These are phyloP conservation scores for Ctenosaura bakeri DNA, from an alignment of 2,797 vertebrate genomes.

Conservation along the genomic window DNA sequence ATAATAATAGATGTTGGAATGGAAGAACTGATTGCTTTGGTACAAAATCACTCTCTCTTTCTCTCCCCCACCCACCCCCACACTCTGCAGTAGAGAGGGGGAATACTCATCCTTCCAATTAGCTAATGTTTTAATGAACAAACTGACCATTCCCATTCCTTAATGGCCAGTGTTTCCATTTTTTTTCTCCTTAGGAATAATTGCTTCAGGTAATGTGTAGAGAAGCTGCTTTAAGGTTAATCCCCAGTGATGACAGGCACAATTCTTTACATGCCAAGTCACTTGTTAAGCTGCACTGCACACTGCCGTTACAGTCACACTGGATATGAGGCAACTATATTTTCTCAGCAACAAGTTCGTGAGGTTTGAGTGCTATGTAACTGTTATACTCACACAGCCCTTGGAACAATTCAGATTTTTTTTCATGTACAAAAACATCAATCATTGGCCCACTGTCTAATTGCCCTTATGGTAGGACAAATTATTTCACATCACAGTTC, in stretches of 20 bases:
- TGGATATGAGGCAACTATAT: background rate
- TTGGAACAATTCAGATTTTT: background rate
- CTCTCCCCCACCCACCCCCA: background rate
- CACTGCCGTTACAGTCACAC: background rate
- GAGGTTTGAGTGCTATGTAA: background rate
- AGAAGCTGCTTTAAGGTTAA: background rate
- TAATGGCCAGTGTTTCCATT: background rate
- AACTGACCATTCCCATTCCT: background rate
- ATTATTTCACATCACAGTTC: background rate
- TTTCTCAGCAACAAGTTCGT: background rate
- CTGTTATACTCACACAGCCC: background rate
- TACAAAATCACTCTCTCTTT: background rate
- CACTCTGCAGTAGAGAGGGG: no score
- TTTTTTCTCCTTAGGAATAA: background rate
- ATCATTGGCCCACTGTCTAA: background rate
- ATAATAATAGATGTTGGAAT: background rate
- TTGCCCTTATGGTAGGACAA: background rate
- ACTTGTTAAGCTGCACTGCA: background rate
- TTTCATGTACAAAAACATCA: background rate
- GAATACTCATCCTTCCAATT: background rate
- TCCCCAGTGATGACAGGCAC: background rate
- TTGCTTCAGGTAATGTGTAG: background rate
- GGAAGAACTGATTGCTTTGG: background rate
- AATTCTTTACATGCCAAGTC: background rate
- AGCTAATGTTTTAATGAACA: background rate